Base-by-base conservation (phyloP, 1,140 invertebrate genomes). In the Helicorthomorpha holstii region DNA sequence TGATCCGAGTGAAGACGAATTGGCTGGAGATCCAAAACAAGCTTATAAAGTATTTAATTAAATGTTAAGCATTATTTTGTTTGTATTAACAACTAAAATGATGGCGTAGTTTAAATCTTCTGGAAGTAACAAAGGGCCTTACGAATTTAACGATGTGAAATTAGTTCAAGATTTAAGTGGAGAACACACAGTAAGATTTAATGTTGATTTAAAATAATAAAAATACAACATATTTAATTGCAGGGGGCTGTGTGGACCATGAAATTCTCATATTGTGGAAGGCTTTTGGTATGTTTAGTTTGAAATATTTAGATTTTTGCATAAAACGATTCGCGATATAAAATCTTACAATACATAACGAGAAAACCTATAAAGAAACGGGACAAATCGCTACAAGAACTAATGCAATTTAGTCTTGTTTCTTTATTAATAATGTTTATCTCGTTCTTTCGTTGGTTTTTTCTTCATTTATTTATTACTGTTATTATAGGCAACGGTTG, bases 231-330 rank as follows among this genome's bases (percentile, higher is more conserved):
- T 25, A 25, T 54, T 48, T 21, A 42, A 21, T 46, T 50, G 19
- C 42, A 61, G 58, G 88, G 89, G 27, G 87, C 94, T 2, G 84
- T 98, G 58, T 98, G 94, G 94, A 94, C 89, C 57, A 95, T 97
- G 85, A 96, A 97, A 70, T 98, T 98, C 66, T 95, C 91, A 45
- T 82, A 80, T 24, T 96, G 91, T 70, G 93, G 93, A 0, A 73
- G 89, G 46, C 69, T 98, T 41, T 66, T 98, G 52, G 66, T 67
- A 61, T 60, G 58, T 59, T 22, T 3, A 25, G 52, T 22, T 10
- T 41, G 12, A 41, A 12, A 19, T n/a, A n/a, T n/a, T n/a, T n/a
- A n/a, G n/a, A n/a, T n/a, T n/a, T n/a, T n/a, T n/a, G n/a, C n/a
- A n/a, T n/a, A n/a, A n/a, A n/a, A n/a, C n/a, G n/a, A n/a, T n/a